Base-by-base conservation (phyloP, 2,113 vertebrate species). In the Chaetorhynchus papuensis region DNA sequence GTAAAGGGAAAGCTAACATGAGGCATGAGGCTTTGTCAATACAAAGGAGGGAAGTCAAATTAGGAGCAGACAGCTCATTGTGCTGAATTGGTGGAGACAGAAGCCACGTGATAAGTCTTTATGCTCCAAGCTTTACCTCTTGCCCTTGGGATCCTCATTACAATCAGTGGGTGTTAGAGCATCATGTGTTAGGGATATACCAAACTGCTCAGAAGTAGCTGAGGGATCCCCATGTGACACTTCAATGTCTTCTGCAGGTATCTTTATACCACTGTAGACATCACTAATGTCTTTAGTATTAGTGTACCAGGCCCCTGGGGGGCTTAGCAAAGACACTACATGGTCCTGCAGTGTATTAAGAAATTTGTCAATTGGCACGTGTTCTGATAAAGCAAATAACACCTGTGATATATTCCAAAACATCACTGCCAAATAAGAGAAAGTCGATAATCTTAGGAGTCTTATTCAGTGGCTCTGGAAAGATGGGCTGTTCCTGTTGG, bases 91-190 rank as follows among this genome's bases (percentile, higher is more conserved):
- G 10, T 75, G 27, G 33, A 59, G 27, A 13, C 6, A 56, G 27
- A 66, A 88, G 45, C 8, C 33, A 37, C 0, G 0, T 14, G 18
- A 2, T 35, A 49, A 49, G 6, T 44, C 20, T 42, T 70, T 30
- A 68, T 35, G 28, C 6, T 68, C n/a, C 31, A 52, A 27, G 23
- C 76, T 87, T 68, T 81, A n/a, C 52, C 28, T 71, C 45, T 83
- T 76, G 33, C 22, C 45, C n/a, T 68, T 49, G 69, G 33, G n/a
- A 79, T 15, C 8, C 23, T 76, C n/a, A 45, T 82, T 87, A 33
- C 49, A 61, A 22, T 37, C 52, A 90, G 42, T 18, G 21, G 27
- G 47, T 45, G 50, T 35, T 30, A 83, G 14, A 18, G 21, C 27
- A 70, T 78, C 23, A 5, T 87, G 26, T n/a, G 82, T 87, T 60